phyloP scores from a whole-genome alignment of 2,113 vertebrate genomes.

The Psilopogon haemacephalus region DNA sequence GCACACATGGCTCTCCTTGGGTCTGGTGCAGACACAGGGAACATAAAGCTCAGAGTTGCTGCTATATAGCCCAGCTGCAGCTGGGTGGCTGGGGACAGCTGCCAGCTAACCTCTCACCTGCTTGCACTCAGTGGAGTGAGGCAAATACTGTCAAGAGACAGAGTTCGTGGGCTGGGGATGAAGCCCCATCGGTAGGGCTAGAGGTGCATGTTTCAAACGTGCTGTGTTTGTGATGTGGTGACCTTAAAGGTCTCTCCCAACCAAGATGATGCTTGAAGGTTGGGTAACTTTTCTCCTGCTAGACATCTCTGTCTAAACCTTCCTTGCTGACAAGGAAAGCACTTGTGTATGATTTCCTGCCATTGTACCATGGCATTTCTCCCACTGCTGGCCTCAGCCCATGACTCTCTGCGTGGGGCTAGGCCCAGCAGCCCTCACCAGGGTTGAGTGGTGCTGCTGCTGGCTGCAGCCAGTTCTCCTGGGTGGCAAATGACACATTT shows the following conservation, averaged over 20 bases:
- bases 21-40: background rate
- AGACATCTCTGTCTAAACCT: background rate
- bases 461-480: slow-evolving; percentile 46
- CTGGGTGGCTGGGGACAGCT: background rate
- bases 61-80: fast-evolving
- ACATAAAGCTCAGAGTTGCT: background rate
- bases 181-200: background rate
- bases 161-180: background rate
- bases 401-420: background rate
- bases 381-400: background rate
- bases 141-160: background rate
- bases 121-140: background rate
- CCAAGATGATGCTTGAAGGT: background rate
- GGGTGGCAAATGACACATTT: slow-evolving; percentile 5
- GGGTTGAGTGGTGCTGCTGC: background rate
- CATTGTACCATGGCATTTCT: slow-evolving; percentile 42
- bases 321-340: background rate
- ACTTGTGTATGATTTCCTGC: background rate
- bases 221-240: background rate
- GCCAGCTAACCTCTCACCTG: background rate
- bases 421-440: background rate
- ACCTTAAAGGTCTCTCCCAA: no score
- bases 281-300: background rate
- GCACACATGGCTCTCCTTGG: fast-evolving
- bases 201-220: background rate